These are phyloP conservation scores for Thalassaphorura encarpata DNA, from an alignment of 1,140 invertebrate genomes.

Conservation along the genomic window DNA sequence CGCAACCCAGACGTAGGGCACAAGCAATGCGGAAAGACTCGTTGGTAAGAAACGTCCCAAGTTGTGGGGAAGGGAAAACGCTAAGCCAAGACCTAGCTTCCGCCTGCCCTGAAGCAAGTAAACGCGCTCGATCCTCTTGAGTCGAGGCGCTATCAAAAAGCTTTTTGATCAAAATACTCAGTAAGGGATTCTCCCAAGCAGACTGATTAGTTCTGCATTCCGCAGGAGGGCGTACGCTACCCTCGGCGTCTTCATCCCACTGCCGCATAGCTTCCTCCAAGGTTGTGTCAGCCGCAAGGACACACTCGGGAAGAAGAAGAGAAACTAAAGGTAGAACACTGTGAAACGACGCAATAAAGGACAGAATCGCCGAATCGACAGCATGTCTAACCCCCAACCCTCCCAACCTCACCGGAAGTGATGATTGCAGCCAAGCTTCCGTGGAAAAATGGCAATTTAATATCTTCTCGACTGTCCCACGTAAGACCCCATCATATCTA, in stretches of 20 bases:
- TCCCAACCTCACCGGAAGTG: neutral
- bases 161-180: neutral
- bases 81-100: slow-evolving; percentile 1
- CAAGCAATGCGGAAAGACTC: neutral
- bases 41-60: neutral
- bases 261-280: neutral
- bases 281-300: neutral
- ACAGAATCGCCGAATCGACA: neutral
- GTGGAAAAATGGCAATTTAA: neutral
- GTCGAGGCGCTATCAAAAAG: neutral
- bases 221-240: neutral
- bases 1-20: slow-evolving; percentile 7
- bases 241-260: too few relatives aligned
- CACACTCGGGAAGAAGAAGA: neutral
- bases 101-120: neutral
- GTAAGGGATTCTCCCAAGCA: neutral
- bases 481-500: neutral
- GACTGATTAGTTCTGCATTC: neutral
- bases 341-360: neutral
- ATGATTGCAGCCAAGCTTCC: slow-evolving; percentile 4
- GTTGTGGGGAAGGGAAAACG: neutral
- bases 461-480: neutral
- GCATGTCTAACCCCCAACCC: slow-evolving; percentile 1
- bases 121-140: neutral
- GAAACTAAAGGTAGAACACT: too few relatives aligned